phyloP scores from a whole-genome alignment of 2,888 invertebrate species.

The Drosophila vallismaia region DNA sequence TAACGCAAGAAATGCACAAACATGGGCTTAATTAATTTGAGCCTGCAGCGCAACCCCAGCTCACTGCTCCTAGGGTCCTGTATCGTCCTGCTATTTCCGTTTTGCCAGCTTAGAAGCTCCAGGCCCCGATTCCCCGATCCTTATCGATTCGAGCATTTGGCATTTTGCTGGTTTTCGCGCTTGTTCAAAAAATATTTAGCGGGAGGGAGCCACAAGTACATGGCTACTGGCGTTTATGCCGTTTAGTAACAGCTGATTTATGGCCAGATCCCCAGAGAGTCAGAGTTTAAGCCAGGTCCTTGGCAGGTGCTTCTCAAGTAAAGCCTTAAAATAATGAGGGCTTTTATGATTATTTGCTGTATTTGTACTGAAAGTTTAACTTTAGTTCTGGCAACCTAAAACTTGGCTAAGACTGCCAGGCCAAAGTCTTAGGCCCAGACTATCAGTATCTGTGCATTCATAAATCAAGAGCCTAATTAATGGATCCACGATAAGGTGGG shows the following conservation, averaged over 20 bases:
- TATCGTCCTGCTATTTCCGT: constrained; percentile 27
- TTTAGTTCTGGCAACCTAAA: neutral
- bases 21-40: constrained; percentile 74
- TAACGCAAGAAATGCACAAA: constrained; percentile 62
- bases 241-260: constrained; percentile 67
- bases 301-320: constrained; percentile 46
- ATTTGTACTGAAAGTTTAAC: neutral
- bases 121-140: constrained; percentile 60
- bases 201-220: constrained; percentile 34
- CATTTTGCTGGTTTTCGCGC: constrained; percentile 57
- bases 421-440: neutral
- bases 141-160: constrained; percentile 53
- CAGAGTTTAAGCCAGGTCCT: constrained; percentile 20
- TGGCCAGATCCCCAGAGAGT: constrained; percentile 30
- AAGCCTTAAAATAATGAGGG: constrained; percentile 1
- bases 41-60: constrained; percentile 55
- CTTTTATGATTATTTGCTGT: neutral
- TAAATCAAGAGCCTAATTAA: constrained; percentile 81
- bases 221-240: constrained; percentile 73
- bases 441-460: constrained; percentile 65
- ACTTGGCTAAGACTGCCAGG: neutral
- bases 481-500: constrained; percentile 65
- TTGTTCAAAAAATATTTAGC: constrained; percentile 47
- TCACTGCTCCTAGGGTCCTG: constrained; percentile 31
- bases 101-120: constrained; percentile 56